Percentiles rank a stretch among this genome's conserved stretches.
Conservation (phyloP, 2,113 vertebrate genomes). For the Indicator indicator region DNA sequence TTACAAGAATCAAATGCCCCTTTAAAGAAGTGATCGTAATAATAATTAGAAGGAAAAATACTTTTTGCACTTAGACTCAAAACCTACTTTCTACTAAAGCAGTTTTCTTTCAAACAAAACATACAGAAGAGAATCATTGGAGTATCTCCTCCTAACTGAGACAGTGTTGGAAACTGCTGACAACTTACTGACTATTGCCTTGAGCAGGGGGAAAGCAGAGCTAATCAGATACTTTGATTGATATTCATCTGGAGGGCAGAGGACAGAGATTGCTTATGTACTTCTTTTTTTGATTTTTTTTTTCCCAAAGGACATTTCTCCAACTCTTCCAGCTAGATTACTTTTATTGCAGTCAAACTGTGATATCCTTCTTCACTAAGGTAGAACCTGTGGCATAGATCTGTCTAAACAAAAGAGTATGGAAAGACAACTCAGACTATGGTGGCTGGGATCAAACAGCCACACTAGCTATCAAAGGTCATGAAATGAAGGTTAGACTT, state of each 20-base stretch:
- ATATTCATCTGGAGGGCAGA: not conserved
- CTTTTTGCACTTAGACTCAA: not conserved
- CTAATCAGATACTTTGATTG: not conserved
- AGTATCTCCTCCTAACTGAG: not conserved
- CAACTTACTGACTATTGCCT: not conserved
- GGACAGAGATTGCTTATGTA: not conserved
- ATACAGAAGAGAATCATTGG: not conserved
- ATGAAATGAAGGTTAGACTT: not conserved
- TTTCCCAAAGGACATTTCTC: not conserved
- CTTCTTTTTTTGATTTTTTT: not conserved
- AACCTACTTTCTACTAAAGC: constrained; percentile 9
- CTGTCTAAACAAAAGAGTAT: not conserved
- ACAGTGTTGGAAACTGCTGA: not conserved
- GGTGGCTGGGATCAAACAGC: not conserved
- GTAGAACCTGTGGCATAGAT: not conserved
- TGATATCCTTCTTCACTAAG: not conserved
- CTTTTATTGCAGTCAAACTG: not conserved
- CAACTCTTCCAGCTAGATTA: not conserved
- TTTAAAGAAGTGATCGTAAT: constrained; percentile 37
- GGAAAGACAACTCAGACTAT: not conserved
- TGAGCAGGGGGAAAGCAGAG: not conserved
- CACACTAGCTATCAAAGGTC: not conserved
- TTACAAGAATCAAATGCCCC: constrained; percentile 48
- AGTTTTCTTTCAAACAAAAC: not conserved
- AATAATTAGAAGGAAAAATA: constrained; percentile 37